Evolutionary conservation across 2,888 invertebrate genomes (phyloP).

Genomic region (Ypsolopha scabrella): DNA sequence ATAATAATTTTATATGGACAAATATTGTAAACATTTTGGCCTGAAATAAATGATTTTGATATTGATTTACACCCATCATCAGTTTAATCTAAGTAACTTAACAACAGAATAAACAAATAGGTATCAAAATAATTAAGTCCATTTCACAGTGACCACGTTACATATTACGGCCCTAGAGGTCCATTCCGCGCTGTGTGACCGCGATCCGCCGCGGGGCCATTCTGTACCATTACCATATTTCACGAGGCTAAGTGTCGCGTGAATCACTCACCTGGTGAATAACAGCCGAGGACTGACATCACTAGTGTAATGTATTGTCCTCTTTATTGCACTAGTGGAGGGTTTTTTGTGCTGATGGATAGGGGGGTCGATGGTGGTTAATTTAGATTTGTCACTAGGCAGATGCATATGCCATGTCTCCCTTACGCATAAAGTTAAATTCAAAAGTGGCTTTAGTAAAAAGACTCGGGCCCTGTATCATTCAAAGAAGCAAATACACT

Average conservation of each 20-base stretch:
- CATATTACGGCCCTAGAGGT: too few relatives aligned
- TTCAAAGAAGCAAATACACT: too few relatives aligned
- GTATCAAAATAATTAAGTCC: slow-evolving; percentile 9
- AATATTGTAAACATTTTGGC: too few relatives aligned
- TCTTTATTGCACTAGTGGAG: slow-evolving; percentile 23
- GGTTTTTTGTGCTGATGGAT: not conserved
- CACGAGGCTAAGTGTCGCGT: slow-evolving; percentile 30
- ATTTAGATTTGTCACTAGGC: too few relatives aligned
- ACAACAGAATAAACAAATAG: not conserved
- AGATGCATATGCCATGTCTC: too few relatives aligned
- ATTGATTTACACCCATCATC: not conserved
- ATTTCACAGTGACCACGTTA: slow-evolving; percentile 2
- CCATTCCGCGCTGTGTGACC: too few relatives aligned
- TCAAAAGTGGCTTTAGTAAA: too few relatives aligned
- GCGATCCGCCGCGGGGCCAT: slow-evolving; percentile 13
- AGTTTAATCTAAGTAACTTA: not conserved
- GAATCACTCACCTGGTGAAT: slow-evolving; percentile 37
- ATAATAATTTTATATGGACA: too few relatives aligned
- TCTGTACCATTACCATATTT: slow-evolving; percentile 35
- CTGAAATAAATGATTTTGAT: too few relatives aligned
- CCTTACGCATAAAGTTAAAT: too few relatives aligned
- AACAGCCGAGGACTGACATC: not conserved
- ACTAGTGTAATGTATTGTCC: slow-evolving; percentile 23
- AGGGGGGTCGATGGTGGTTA: too few relatives aligned
- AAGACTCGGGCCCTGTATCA: too few relatives aligned